These are phyloP conservation scores for Apis dorsata DNA, from an alignment of 1,140 invertebrate species.

Conservation along the genomic window DNA sequence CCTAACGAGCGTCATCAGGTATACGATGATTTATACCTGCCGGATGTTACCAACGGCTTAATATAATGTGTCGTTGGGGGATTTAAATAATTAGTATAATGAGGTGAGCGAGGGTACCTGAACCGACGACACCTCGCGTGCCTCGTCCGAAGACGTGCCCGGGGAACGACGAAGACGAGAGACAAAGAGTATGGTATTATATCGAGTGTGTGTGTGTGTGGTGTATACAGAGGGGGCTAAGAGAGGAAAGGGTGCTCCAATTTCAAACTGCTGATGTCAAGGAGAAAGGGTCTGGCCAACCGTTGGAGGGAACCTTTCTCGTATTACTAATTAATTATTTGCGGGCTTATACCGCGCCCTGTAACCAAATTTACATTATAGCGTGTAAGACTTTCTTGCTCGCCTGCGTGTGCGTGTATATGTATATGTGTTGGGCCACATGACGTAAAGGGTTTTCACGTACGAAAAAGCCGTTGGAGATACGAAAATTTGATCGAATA, in stretches of 20 bases:
- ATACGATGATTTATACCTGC: constrained; percentile 57
- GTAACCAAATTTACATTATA: constrained; percentile 66
- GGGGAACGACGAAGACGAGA: not conserved
- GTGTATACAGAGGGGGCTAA: not conserved
- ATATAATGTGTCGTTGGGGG: constrained; percentile 60
- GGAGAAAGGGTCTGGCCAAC: constrained; percentile 66
- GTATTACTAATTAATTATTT: constrained; percentile 77
- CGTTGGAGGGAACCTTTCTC: constrained; percentile 70
- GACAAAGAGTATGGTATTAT: too few relatives aligned
- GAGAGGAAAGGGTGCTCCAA: constrained; percentile 56
- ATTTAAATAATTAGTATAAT: constrained; percentile 75
- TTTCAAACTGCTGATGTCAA: constrained; percentile 67
- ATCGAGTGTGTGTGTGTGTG: too few relatives aligned
- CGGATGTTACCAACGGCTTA: constrained; percentile 53
- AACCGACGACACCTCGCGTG: constrained; percentile 58
- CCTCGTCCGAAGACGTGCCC: constrained; percentile 46
- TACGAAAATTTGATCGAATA: too few relatives aligned
- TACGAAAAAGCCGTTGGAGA: too few relatives aligned
- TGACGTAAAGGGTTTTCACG: too few relatives aligned
- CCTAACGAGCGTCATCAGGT: constrained; percentile 51
- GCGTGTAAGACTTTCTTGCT: not conserved
- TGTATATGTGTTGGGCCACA: too few relatives aligned
- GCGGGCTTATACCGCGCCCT: constrained; percentile 62
- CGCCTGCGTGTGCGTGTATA: not conserved
- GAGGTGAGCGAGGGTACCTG: constrained; percentile 62